Evolutionary conservation across 1,140 invertebrate genomes (phyloP).

Genomic region (Acyrthosiphon pisum): DNA sequence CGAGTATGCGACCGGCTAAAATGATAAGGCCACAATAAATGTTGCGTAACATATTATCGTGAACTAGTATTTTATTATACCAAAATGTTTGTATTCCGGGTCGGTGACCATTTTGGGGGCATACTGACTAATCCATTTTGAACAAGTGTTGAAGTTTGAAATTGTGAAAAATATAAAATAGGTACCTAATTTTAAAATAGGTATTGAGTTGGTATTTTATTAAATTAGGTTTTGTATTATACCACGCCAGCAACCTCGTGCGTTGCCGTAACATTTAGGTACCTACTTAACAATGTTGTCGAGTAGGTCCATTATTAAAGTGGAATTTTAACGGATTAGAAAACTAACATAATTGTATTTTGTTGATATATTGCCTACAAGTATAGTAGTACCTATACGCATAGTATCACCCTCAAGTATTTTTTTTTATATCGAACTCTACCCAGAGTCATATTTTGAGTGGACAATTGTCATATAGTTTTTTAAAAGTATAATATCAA

Average conservation of each 20-base stretch:
- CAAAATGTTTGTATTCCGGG: background rate
- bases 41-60: background rate
- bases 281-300: background rate
- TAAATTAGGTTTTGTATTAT: background rate
- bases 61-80: background rate
- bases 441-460: background rate
- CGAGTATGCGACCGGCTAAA: background rate
- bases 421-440: too few relatives aligned
- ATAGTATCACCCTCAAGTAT: too few relatives aligned
- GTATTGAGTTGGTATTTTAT: too few relatives aligned
- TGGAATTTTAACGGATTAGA: background rate
- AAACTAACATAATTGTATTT: background rate
- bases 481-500: background rate
- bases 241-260: background rate
- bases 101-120: background rate
- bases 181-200: background rate
- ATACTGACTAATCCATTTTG: background rate
- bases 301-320: too few relatives aligned
- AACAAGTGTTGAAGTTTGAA: background rate
- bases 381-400: background rate
- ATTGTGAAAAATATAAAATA: background rate
- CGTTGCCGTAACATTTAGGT: background rate
- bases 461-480: background rate
- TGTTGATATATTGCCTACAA: background rate
- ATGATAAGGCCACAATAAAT: background rate